Base-by-base conservation (phyloP, 2,888 invertebrate species). In the Octodonta nipae region DNA sequence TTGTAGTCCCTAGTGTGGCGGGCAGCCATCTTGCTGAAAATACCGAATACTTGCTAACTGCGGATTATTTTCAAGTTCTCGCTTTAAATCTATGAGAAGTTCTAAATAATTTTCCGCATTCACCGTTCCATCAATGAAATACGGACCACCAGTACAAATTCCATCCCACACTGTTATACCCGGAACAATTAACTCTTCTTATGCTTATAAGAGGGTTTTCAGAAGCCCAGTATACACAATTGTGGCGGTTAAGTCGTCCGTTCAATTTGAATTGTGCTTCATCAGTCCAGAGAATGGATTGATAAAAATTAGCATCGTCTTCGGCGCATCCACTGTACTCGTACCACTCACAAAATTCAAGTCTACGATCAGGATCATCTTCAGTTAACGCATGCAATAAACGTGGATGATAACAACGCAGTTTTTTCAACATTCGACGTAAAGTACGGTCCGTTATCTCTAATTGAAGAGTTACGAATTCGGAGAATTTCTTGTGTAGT, bases 221-320 rank as follows among this genome's bases (percentile, higher is more conserved):
- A 10, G 30, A 29, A 16, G 16, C 6, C 45, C 42, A 46, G 31
- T 47, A 49, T 12, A 38, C 33, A 26, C 40, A 46, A 30, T 50
- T 50, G 33, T 49, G 44, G 13, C 43, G 38, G 30, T 48, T 51
- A 29, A 16, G n/a, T 20, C 30, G 16, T 16, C 30, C 15, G 45
- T 35, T 6, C 13, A 49, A 35, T 30, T 46, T 45, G 33, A 50
- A 50, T 15, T 31, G 38, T 14, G 41, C 47, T 32, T 50, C 45
- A 37, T 46, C 44, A n/a, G 33, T 33, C 27, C 26, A 32, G 11
- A 50, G 13, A 28, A 28, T 12, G 5, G 6, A 13, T n/a, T 20
- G 6, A 20, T 28, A 11, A 28, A 28, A 28, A 14, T 28, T 13
- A 5, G n/a, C 13, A 13, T 40, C 30, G 30, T 34, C 36, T 20